Base-by-base conservation (phyloP, 2,113 vertebrate genomes). In the Agapornis roseicollis region DNA sequence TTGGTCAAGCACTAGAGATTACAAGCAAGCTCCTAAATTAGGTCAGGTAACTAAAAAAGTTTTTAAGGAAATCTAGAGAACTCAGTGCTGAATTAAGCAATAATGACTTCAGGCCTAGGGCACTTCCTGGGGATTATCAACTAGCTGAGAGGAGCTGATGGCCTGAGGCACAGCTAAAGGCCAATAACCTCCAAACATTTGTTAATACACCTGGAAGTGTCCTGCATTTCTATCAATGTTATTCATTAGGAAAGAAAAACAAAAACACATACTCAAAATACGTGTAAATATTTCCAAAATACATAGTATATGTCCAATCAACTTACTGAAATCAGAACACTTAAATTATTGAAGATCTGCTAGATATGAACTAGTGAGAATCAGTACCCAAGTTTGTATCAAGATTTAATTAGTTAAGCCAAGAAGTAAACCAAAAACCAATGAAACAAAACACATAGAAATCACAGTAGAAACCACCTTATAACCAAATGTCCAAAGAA, bases 161-260 rank as follows among this genome's bases (percentile, higher is more conserved):
- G 95, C 97, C 95, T 60, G 69, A 94, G 94, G 97, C 91, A 78
- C 68, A 85, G 89, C 95, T 94, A 25, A 81, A 81, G 95, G 96
- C 92, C 56, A 90, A 56, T 78, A 93, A 93, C 72, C 72, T 89
- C 85, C 66, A 94, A 85, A 87, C 49, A 70, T 61, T 83, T 69
- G 41, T 46, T 82, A 90, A 93, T 29, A 70, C 53, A 80, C 70
- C 49, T 49, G 50, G 63, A 94, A 90, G n/a, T 11, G 6, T 39
- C 52, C 52, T 72, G 56, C 22, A 85, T 83, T 73, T 95, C 79
- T 86, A 71, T 42, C 95, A 70, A 92, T 73, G 25, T 42, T 93
- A 80, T 11, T 91, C 37, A 60, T 7, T 64, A n/a, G 56, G 44
- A 72, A 85, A 74, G 74, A 7, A 69, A 68, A 92, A 80, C n/a